Base-by-base conservation (phyloP, 2,797 vertebrate genomes). In the Myotis pilosus region DNA sequence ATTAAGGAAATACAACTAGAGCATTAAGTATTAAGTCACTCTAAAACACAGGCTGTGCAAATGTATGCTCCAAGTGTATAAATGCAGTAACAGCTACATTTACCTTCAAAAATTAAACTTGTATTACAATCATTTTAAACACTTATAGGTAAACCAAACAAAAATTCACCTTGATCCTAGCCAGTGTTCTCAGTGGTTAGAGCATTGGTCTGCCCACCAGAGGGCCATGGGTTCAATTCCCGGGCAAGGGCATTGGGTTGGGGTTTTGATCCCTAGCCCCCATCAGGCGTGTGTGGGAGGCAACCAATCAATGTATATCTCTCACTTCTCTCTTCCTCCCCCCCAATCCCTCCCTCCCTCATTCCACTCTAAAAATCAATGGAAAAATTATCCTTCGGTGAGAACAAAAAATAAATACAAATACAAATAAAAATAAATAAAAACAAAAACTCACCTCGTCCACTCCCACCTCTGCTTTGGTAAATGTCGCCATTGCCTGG, bases 391-490 rank as follows among this genome's bases (percentile, higher is more conserved):
- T 64, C 30, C 62, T 64, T 17, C 6, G 62, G 6, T 64, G 15
- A n/a, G 15, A 36, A 36, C 55, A 64, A n/a, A 13, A 10, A 60
- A 60, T 25, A 8, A n/a, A 64, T n/a, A 96, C 88, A 23, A 22
- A 72, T 13, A 49, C 91, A 33, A 94, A 89, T 6, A 38, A 38
- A 51, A 60, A n/a, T 3, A 8, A n/a, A 64, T n/a, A 96, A 90
- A 23, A 23, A 72, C 49, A 51, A 92, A 33, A 94, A 89, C 96
- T 96, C 90, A 97, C 97, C 97, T 97, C 95, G 94, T 64, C 92
- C 94, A 92, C 64, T 85, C 89, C 81, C 17, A 62, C 93, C 51
- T 93, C 84, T 96, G 33, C 89, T 89, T 85, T 69, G 94, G 12
- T 33, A 95, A 44, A 36, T 94, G 88, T 97, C 96, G 44, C 91